Conservation (phyloP, 2,888 invertebrate genomes). For the Agrypnus murinus region DNA sequence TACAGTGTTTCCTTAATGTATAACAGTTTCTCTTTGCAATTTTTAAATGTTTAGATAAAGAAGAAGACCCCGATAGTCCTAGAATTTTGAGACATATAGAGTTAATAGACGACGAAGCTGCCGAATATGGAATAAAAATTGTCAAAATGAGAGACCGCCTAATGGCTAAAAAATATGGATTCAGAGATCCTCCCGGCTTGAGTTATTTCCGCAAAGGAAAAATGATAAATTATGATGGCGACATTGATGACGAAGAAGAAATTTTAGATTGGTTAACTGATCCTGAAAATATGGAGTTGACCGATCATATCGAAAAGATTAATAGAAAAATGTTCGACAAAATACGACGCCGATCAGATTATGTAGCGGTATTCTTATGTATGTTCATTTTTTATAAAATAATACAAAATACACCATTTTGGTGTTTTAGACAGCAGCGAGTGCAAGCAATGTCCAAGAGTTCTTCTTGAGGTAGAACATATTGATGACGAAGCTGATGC, state of each 20-base stretch:
- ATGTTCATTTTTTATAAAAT: conserved; percentile 69
- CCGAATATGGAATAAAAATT: conserved; percentile 93
- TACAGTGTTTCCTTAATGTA: neutral
- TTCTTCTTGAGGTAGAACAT: conserved; percentile 90
- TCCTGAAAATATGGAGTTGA: conserved; percentile 95
- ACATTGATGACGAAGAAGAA: conserved; percentile 92
- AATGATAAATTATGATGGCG: conserved; percentile 93
- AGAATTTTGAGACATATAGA: conserved; percentile 89
- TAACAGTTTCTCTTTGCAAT: neutral
- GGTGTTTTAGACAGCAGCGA: conserved; percentile 91
- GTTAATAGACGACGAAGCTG: conserved; percentile 92
- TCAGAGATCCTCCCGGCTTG: conserved; percentile 90
- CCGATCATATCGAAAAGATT: conserved; percentile 93
- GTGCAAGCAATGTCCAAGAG: conserved; percentile 94
- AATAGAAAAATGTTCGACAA: conserved; percentile 95
- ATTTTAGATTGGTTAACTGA: conserved; percentile 94
- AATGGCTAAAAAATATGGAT: conserved; percentile 96
- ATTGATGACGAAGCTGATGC: conserved; percentile 95
- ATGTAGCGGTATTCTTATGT: conserved; percentile 95
- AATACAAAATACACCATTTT: conserved; percentile 3
- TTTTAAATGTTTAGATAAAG: conserved; percentile 76
- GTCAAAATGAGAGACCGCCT: conserved; percentile 90
- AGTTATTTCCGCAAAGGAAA: conserved; percentile 93
- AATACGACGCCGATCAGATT: conserved; percentile 90
- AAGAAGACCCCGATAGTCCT: conserved; percentile 87